Evolutionary conservation across 2,797 vertebrate genomes (phyloP).

Genomic region (Chloroceryle inda): DNA sequence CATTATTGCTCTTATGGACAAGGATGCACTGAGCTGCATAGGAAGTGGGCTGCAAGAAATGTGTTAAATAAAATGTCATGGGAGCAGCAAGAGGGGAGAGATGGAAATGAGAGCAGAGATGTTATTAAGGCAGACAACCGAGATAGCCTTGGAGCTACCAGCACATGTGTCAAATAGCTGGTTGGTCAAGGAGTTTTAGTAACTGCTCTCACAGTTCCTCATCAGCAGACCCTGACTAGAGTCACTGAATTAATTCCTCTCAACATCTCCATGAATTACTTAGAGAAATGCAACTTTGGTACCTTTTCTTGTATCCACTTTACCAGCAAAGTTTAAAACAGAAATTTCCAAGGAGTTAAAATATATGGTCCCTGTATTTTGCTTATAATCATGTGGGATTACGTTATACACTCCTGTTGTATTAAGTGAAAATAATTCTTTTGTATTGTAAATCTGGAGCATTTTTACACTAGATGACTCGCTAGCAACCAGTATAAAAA

Average conservation of each 20-base stretch:
- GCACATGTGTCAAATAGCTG: slow-evolving; percentile 34
- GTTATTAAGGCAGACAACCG: slow-evolving; percentile 28
- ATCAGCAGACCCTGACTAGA: background rate
- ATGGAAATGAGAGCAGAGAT: slow-evolving; percentile 44
- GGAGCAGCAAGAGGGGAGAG: slow-evolving; percentile 3
- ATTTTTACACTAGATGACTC: slow-evolving; percentile 10
- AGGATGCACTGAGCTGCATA: background rate
- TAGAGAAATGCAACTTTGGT: background rate
- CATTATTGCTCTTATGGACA: background rate
- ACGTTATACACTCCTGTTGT: background rate
- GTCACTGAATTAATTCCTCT: background rate
- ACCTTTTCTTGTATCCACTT: background rate
- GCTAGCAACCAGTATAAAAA: slow-evolving; percentile 2
- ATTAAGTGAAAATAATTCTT: slow-evolving; percentile 30
- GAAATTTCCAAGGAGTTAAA: background rate
- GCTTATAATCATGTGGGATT: background rate
- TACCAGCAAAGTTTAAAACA: background rate
- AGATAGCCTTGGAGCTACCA: slow-evolving; percentile 38
- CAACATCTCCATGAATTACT: background rate
- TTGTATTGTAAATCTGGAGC: slow-evolving; percentile 41
- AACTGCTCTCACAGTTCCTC: slow-evolving; percentile 14
- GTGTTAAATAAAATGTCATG: background rate
- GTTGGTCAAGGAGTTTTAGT: slow-evolving; percentile 14
- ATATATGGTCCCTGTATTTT: background rate
- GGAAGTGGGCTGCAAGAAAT: background rate